Percentiles rank a stretch among this genome's conserved stretches.
Conservation (phyloP, 2,888 invertebrate species). For the Leptinotarsa peninsularis region DNA sequence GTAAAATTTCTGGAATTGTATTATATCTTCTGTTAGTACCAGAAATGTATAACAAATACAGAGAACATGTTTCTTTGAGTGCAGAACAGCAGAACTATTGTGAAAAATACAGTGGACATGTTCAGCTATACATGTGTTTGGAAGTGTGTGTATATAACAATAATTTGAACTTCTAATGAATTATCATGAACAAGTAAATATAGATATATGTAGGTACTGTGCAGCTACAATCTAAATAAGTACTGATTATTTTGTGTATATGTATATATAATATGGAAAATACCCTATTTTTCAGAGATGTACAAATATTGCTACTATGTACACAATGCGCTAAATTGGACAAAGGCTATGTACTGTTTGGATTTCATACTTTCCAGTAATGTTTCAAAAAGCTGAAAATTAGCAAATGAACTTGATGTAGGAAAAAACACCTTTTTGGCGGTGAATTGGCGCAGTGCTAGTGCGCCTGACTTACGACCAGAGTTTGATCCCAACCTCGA, state of each 20-base stretch:
- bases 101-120: conserved; percentile 53
- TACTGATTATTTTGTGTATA: conserved; percentile 49
- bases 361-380: not conserved
- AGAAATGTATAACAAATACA: not conserved
- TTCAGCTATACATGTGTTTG: conserved; percentile 53
- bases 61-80: conserved; percentile 24
- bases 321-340: not conserved
- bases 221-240: conserved; percentile 54
- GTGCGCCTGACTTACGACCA: too few relatives aligned
- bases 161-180: conserved; percentile 58
- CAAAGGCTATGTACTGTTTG: not conserved
- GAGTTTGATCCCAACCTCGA: too few relatives aligned
- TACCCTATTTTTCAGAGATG: not conserved
- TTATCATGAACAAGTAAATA: conserved; percentile 60
- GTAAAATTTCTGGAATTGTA: not conserved
- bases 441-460: too few relatives aligned
- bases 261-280: not conserved
- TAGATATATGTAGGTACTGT: conserved; percentile 57
- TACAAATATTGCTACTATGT: conserved; percentile 4
- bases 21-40: not conserved
- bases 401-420: not conserved
- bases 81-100: conserved; percentile 59
- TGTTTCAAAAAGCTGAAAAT: not conserved
- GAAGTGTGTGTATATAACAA: conserved; percentile 58
- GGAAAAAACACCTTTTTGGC: too few relatives aligned